These are phyloP conservation scores for Syngnathus typhle DNA, from an alignment of 2,113 vertebrate genomes.

Conservation along the genomic window DNA sequence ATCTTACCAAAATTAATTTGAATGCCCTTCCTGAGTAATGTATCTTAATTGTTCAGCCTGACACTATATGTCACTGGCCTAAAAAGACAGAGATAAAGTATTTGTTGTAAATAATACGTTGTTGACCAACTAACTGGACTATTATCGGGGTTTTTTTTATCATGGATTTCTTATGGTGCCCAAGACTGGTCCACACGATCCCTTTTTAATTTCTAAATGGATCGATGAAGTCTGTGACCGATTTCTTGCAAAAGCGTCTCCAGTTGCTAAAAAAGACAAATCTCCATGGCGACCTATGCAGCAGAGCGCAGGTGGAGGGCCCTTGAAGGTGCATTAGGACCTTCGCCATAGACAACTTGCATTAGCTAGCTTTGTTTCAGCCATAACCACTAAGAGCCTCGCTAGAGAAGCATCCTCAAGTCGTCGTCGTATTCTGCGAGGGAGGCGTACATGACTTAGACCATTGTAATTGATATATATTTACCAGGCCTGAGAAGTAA, in stretches of 20 bases:
- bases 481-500: background rate
- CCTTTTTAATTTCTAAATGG: background rate
- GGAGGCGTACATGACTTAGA: background rate
- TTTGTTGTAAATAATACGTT: no score
- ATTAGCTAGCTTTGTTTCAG: slow-evolving; percentile 37
- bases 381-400: slow-evolving; percentile 18
- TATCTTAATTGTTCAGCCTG: no score
- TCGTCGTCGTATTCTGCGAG: background rate
- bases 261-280: slow-evolving; percentile 46
- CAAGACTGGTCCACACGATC: background rate
- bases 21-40: no score
- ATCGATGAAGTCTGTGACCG: background rate
- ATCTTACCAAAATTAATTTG: no score
- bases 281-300: slow-evolving; percentile 58
- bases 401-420: background rate
- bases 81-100: no score
- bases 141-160: background rate
- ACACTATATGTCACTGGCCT: no score
- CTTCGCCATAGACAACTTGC: slow-evolving; percentile 38
- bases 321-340: slow-evolving; percentile 65
- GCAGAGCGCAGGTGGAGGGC: slow-evolving; percentile 51
- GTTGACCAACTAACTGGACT: background rate
- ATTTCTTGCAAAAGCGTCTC: slow-evolving; percentile 56
- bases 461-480: background rate
- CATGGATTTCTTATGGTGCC: background rate